Conservation (phyloP, 2,113 vertebrate genomes). For the Ciconia maguari region DNA sequence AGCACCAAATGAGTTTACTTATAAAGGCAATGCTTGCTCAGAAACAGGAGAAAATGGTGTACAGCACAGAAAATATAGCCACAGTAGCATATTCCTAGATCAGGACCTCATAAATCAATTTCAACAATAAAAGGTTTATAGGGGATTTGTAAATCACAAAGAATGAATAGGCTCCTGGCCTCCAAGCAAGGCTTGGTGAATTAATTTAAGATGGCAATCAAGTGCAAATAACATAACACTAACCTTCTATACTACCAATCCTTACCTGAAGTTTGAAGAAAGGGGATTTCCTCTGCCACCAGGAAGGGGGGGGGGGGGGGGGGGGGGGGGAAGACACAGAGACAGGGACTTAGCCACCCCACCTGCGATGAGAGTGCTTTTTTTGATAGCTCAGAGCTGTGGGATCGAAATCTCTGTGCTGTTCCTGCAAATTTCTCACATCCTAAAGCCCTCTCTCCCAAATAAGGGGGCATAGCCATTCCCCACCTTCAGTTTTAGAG, state of each 20-base stretch:
- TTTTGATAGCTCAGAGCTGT: not conserved
- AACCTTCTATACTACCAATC: not conserved
- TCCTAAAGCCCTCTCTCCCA: not conserved
- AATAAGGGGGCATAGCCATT: not conserved
- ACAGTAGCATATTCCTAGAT: not conserved
- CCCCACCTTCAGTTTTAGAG: not conserved
- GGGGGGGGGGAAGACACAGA: not conserved
- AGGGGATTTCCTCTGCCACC: not conserved
- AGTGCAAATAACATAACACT: not conserved
- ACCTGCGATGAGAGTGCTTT: not conserved
- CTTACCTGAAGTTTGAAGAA: not conserved
- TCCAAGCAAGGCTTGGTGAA: not conserved
- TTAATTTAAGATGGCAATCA: not conserved
- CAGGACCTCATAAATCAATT: slow-evolving; percentile 4
- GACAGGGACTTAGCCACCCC: not conserved
- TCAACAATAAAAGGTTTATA: slow-evolving; percentile 19
- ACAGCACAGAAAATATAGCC: not conserved
- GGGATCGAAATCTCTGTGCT: not conserved
- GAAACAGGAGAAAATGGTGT: not conserved
- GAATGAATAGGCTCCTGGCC: not conserved
- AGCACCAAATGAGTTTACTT: not conserved
- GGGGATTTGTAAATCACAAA: not conserved
- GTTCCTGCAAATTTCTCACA: not conserved
- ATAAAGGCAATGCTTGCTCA: not conserved
- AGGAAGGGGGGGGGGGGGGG: not conserved